Base-by-base conservation (phyloP, 2,888 invertebrate genomes). In the Plutella xylostella region DNA sequence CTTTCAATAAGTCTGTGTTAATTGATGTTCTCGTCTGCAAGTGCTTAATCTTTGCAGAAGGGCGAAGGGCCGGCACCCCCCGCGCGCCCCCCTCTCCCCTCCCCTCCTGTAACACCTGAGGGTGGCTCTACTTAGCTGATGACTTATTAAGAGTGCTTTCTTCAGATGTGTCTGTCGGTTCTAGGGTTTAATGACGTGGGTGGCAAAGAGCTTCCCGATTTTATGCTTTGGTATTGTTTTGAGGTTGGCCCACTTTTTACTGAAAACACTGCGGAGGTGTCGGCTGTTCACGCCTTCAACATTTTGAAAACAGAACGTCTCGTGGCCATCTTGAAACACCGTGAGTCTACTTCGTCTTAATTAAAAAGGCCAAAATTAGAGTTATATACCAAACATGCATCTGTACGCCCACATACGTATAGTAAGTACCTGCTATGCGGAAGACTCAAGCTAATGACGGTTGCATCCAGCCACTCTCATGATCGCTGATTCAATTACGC, bases 61-160 rank as follows among this genome's bases (percentile, higher is more conserved):
- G 17, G 42, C 20, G 17, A 30, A 5, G 18, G 18, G 21, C 42
- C 43, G 43, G 34, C 55, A 42, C 55, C 35, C 39, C 31, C 34
- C 20, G 33, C 43, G n/a, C 35, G 9, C 35, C 47, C 54, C 55
- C 58, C 57, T 55, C 54, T 56, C 57, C 60, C 55, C 59, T 55
- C 48, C 57, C 54, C 54, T 56, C 57, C 60, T 54, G 58, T 55
- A 46, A 45, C 46, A 45, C 57, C 55, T 19, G 58, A 54, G 45
- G 51, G 56, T 56, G 54, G 64, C 67, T 65, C 72, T 80, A 83
- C 82, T 83, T 83, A 83, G 82, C 82, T 80, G 82, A 83, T 83
- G 82, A 83, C 82, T 83, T 83, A 83, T 83, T 83, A 82, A 77
- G 79, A 76, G 77, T 71, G 72, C 76, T 82, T 83, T 82, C 82